Base-by-base conservation (phyloP, 2,888 invertebrate species). In the Lithophane leautieri region DNA sequence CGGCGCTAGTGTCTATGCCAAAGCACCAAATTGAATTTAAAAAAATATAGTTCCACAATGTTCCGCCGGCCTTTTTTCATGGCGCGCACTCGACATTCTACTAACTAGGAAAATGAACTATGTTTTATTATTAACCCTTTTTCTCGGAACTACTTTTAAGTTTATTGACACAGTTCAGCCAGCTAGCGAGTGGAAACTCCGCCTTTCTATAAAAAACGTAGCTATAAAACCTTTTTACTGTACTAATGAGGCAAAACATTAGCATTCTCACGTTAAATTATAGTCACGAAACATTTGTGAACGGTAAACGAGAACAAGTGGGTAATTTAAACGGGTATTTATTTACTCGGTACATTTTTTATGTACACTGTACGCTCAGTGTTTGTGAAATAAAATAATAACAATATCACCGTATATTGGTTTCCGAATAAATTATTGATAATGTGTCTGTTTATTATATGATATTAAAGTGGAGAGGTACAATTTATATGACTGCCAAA, bases 211-310 rank as follows among this genome's bases (percentile, higher is more conserved):
- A 58, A 40, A 70, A 80, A 81, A 70, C 52, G 25, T 69, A 14
- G 58, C 66, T 60, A 62, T 71, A 62, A 83, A 79, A 75, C 56
- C 56, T 68, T 80, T 86, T 84, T 70, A 56, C 67, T 71, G 66
- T 28, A 60, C 78, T 86, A 86, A 87, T 87, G 78, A 80, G 82
- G 77, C 47, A 62, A 78, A 76, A 82, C 79, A 84, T 82, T 86
- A 85, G 68, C 80, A 79, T 85, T 79, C 70, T 66, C 77, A 63
- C 58, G 79, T 77, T 72, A 73, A 84, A 87, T 80, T 83, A 73
- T 79, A 70, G 83, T 73, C 84, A 81, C 82, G 78, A 73, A 83
- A 79, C 69, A 61, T 79, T 81, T 68, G 66, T 34, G 34, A 34
- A 34, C 60, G 47, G 70, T 34, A 42, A 76, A 72, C 54, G 42